Conservation (phyloP, 1,140 invertebrate species). For the Octopus bimaculoides region DNA sequence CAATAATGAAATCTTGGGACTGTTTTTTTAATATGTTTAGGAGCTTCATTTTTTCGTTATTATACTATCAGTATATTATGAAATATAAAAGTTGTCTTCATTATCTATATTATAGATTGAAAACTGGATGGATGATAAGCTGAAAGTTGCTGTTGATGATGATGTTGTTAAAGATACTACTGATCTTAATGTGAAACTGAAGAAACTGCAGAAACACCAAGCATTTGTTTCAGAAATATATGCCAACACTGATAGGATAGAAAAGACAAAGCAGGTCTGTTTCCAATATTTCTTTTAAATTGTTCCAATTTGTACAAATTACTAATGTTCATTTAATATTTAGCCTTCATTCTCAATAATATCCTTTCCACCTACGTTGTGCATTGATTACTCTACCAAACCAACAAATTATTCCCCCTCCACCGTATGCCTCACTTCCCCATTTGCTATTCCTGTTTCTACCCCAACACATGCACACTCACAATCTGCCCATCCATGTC, state of each 20-base stretch:
- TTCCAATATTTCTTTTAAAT: no score
- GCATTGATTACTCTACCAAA: no score
- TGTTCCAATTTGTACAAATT: no score
- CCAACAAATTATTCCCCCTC: neutral
- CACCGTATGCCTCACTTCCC: neutral
- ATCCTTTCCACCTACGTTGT: no score
- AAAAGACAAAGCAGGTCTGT: constrained; percentile 72
- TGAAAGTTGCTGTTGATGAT: constrained; percentile 83
- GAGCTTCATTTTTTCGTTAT: no score
- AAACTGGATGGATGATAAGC: constrained; percentile 91
- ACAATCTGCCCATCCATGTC: neutral
- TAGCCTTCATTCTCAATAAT: no score
- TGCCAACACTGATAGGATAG: constrained; percentile 83
- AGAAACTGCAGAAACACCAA: constrained; percentile 96
- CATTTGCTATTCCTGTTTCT: neutral
- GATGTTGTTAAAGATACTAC: constrained; percentile 82
- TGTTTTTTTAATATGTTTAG: no score
- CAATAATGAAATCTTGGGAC: no score
- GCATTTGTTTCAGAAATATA: constrained; percentile 93
- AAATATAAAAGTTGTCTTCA: no score
- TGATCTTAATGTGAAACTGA: constrained; percentile 86
- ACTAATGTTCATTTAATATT: no score
- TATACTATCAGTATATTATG: no score
- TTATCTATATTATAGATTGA: constrained; percentile 61
- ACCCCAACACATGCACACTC: neutral